phyloP scores from a whole-genome alignment of 2,888 invertebrate species.

The Tryphoninae sp. region DNA sequence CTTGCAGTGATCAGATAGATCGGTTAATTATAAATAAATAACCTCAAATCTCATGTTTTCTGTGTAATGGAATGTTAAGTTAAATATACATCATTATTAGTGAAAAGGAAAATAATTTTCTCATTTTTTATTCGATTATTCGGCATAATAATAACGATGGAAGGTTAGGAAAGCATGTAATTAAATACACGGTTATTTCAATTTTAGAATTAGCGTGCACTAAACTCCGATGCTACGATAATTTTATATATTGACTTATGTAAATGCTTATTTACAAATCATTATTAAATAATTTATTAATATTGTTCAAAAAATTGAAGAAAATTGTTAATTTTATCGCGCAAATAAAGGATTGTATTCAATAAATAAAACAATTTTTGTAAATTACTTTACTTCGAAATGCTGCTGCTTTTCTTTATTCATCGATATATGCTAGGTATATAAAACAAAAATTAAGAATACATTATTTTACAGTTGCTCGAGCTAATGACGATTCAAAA shows the following conservation, averaged over 20 bases:
- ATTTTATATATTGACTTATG: too few species aligned
- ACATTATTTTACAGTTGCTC: conserved; percentile 18
- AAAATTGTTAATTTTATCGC: too few species aligned
- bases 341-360: too few species aligned
- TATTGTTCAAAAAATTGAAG: too few species aligned
- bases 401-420: background rate
- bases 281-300: too few species aligned
- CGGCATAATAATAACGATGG: background rate
- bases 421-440: background rate
- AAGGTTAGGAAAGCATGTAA: background rate
- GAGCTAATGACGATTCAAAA: background rate
- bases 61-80: too few species aligned
- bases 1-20: too few species aligned
- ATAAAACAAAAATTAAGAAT: background rate
- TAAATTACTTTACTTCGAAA: too few species aligned
- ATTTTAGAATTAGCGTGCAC: too few species aligned
- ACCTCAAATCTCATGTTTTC: background rate
- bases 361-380: too few species aligned
- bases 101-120: background rate
- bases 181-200: background rate
- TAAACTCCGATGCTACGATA: too few species aligned
- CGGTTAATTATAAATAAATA: background rate
- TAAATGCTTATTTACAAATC: too few species aligned
- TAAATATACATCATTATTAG: background rate
- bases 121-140: background rate